These are phyloP conservation scores for Craterocephalus amniculus DNA, from an alignment of 2,797 vertebrate species.

Conservation along the genomic window DNA sequence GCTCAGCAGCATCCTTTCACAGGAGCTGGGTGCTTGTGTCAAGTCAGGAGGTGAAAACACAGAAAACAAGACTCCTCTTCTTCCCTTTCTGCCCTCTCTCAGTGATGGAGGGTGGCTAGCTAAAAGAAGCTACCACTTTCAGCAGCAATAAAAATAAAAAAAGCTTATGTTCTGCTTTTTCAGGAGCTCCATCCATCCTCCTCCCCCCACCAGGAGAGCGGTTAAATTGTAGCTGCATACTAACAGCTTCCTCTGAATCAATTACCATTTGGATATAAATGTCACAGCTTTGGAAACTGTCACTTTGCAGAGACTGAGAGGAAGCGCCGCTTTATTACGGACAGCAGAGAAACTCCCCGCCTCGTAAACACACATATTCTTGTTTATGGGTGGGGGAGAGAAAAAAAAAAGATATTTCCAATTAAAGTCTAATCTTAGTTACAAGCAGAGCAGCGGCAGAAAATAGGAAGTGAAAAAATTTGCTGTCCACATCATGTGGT, in stretches of 20 bases:
- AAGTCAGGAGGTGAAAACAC: slow-evolving; percentile 34
- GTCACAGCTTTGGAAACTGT: slow-evolving; percentile 74
- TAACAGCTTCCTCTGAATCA: slow-evolving; percentile 78
- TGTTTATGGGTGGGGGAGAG: neutral
- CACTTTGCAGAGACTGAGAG: slow-evolving; percentile 61
- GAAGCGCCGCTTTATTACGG: slow-evolving; percentile 54
- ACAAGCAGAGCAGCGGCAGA: slow-evolving; percentile 5
- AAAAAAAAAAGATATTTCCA: slow-evolving; percentile 28
- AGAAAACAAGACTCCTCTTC: slow-evolving; percentile 49
- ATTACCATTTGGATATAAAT: slow-evolving; percentile 82
- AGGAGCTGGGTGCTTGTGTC: slow-evolving; percentile 12
- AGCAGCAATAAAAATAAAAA: neutral
- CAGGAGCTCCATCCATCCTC: slow-evolving; percentile 33
- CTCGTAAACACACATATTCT: slow-evolving; percentile 46
- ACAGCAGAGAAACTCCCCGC: slow-evolving; percentile 21
- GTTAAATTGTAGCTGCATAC: slow-evolving; percentile 73
- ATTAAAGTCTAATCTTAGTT: slow-evolving; percentile 41
- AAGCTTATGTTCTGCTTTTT: slow-evolving; percentile 39
- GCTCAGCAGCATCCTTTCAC: slow-evolving; percentile 40
- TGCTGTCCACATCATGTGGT: neutral
- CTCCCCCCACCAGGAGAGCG: slow-evolving; percentile 41
- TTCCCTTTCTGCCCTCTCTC: slow-evolving; percentile 37
- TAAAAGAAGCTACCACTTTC: slow-evolving; percentile 18
- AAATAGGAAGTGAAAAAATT: slow-evolving; percentile 40
- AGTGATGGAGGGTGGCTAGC: slow-evolving; percentile 1